A percentile compares a stretch with the other conserved stretches of the same genome.
Conservation (phyloP, 2,888 invertebrate genomes). For the Lithophane leautieri region DNA sequence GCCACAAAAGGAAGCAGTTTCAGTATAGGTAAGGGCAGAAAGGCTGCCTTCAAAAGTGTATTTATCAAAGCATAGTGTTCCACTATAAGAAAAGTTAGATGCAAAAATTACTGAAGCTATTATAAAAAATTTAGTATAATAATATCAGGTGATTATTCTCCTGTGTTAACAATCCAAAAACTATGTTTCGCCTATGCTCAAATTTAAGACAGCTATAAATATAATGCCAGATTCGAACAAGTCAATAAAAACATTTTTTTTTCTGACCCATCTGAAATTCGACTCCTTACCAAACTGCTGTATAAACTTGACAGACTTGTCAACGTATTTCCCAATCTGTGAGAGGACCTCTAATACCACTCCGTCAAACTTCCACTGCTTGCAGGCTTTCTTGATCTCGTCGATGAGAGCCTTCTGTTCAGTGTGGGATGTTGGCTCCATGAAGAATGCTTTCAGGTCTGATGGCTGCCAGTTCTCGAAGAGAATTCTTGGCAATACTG, state of each 20-base stretch:
- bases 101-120: neutral
- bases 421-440: conserved; percentile 91
- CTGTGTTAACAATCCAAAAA: neutral
- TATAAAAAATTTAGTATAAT: neutral
- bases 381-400: conserved; percentile 92
- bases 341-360: conserved; percentile 97
- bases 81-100: neutral
- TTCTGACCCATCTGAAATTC: neutral
- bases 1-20: neutral
- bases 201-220: neutral
- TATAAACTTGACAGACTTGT: conserved; percentile 91
- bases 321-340: conserved; percentile 92
- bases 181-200: neutral
- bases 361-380: conserved; percentile 96
- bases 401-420: conserved; percentile 93
- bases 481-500: conserved; percentile 96
- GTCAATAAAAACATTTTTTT: neutral
- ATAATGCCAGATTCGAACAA: neutral
- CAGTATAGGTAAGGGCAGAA: neutral
- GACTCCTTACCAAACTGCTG: conserved; percentile 90
- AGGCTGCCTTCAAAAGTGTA: neutral
- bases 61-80: neutral
- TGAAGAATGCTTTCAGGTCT: conserved; percentile 94
- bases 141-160: neutral
- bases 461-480: conserved; percentile 96